Evolutionary conservation across 2,797 vertebrate genomes (phyloP).

Genomic region (Bradypus variegatus): DNA sequence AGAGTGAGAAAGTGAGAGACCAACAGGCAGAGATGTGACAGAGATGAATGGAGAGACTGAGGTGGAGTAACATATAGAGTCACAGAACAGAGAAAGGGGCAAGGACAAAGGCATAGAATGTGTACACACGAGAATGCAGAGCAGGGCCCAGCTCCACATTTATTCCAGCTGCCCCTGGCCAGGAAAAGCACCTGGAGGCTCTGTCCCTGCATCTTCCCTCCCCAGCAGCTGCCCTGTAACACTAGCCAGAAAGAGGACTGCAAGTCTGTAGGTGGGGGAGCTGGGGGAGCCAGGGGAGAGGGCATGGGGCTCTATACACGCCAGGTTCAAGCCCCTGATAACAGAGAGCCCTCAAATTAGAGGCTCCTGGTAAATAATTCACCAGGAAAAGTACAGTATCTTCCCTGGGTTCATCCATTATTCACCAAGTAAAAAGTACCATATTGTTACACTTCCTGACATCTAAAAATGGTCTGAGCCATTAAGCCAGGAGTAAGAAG

Average conservation of each 20-base stretch:
- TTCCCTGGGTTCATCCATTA: constrained; percentile 72
- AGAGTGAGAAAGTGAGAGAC: background rate
- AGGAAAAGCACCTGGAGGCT: background rate
- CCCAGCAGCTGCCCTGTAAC: background rate
- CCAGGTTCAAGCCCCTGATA: background rate
- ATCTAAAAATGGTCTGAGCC: constrained; percentile 69
- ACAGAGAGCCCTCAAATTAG: constrained; percentile 60
- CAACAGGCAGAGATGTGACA: background rate
- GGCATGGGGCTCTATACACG: background rate
- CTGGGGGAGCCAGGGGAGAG: too few relatives aligned
- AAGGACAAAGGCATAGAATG: background rate
- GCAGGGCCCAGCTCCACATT: background rate
- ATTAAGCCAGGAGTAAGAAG: constrained; percentile 52
- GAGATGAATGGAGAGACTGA: background rate
- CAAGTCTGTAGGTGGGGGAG: background rate
- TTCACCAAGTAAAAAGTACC: constrained; percentile 70
- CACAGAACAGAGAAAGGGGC: background rate
- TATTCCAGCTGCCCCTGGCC: background rate
- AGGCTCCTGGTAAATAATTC: constrained; percentile 66
- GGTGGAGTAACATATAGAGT: background rate
- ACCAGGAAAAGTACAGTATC: constrained; percentile 64
- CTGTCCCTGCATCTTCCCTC: background rate
- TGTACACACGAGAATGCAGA: accelerated
- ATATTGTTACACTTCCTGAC: constrained; percentile 63
- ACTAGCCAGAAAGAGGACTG: background rate